A percentile compares a stretch with the other conserved stretches of the same genome.
Evolutionary conservation across 2,888 invertebrate species (phyloP).

Genomic region (Noctua janthina): DNA sequence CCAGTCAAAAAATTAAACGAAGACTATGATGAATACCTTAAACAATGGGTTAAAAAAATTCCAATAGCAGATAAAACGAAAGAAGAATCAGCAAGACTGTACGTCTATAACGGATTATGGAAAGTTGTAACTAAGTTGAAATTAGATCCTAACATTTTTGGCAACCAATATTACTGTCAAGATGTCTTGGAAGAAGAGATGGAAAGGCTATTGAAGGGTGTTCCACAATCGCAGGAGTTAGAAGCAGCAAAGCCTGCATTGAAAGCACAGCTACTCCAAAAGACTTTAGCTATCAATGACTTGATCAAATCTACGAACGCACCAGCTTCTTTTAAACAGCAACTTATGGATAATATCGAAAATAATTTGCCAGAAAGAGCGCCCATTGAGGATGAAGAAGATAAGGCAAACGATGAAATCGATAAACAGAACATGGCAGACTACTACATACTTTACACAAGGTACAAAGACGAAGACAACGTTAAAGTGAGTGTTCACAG

Average conservation of each 20-base stretch:
- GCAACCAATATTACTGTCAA: slow-evolving; percentile 77
- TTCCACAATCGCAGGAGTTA: slow-evolving; percentile 77
- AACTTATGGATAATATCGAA: slow-evolving; percentile 73
- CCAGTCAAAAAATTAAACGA: slow-evolving; percentile 69
- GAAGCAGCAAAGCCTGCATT: slow-evolving; percentile 70
- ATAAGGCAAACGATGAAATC: slow-evolving; percentile 71
- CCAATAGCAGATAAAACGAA: slow-evolving; percentile 69
- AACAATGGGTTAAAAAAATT: slow-evolving; percentile 76
- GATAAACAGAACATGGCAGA: slow-evolving; percentile 76
- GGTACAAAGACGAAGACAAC: slow-evolving; percentile 74
- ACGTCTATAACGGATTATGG: slow-evolving; percentile 78
- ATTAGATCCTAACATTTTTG: slow-evolving; percentile 72
- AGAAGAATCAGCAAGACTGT: slow-evolving; percentile 72
- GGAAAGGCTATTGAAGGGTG: slow-evolving; percentile 75
- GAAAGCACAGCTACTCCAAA: slow-evolving; percentile 77
- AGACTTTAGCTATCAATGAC: slow-evolving; percentile 72
- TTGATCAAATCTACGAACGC: slow-evolving; percentile 62
- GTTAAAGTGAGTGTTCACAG: slow-evolving; percentile 75
- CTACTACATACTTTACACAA: slow-evolving; percentile 74
- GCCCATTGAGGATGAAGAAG: slow-evolving; percentile 40
- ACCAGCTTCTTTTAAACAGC: slow-evolving; percentile 74
- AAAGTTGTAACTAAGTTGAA: slow-evolving; percentile 77
- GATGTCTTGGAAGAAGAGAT: slow-evolving; percentile 81
- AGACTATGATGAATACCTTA: slow-evolving; percentile 73
- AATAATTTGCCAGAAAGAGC: slow-evolving; percentile 67